A percentile compares a stretch with the other conserved stretches of the same genome.
Conservation (phyloP, 2,797 vertebrate species). For the Phylloscopus collybita region DNA sequence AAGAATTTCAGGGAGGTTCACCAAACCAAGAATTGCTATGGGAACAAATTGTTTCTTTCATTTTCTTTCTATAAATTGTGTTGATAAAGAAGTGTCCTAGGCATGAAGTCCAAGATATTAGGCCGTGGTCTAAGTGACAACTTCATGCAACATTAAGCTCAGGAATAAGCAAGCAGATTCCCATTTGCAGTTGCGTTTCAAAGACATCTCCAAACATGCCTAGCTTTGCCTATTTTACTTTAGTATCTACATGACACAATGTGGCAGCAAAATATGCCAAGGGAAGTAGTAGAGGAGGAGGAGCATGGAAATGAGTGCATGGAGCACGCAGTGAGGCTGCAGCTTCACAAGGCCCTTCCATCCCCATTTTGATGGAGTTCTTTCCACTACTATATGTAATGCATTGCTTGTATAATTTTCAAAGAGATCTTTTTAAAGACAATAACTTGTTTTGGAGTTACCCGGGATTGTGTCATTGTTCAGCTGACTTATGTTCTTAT, state of each 20-base stretch:
- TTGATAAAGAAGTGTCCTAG: background rate
- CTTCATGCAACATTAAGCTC: background rate
- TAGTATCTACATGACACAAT: background rate
- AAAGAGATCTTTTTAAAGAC: background rate
- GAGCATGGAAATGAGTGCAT: background rate
- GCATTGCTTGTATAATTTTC: background rate
- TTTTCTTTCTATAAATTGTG: background rate
- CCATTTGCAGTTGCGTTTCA: background rate
- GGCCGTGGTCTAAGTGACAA: background rate
- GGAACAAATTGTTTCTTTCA: background rate
- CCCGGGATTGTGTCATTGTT: rapidly evolving
- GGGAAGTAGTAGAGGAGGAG: background rate
- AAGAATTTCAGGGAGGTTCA: background rate
- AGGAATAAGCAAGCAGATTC: background rate
- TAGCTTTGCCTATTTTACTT: background rate
- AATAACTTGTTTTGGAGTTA: background rate
- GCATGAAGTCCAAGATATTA: background rate
- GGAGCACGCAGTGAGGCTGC: background rate
- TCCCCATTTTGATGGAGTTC: background rate
- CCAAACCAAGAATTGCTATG: background rate
- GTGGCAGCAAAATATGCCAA: background rate
- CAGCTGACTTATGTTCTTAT: background rate
- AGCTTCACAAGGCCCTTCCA: background rate
- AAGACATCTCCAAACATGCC: background rate
- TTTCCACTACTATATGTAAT: background rate